Conservation (phyloP, 2,888 invertebrate species). For the Pedicia rivosa region DNA sequence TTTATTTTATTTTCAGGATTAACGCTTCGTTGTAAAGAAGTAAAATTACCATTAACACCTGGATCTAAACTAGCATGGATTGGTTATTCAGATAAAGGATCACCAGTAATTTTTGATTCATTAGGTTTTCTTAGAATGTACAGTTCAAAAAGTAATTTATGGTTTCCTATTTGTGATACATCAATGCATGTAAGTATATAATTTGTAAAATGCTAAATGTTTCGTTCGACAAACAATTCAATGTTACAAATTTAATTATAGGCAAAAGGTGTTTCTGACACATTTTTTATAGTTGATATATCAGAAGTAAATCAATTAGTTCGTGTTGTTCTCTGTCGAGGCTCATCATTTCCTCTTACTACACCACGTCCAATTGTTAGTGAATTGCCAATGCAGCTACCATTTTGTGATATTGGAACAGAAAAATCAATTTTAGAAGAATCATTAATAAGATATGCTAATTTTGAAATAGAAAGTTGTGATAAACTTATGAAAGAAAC, state of each 20-base stretch:
- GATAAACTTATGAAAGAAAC: constrained; percentile 58
- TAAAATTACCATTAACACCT: constrained; percentile 49
- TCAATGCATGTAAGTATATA: constrained; percentile 44
- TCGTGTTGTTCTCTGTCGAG: constrained; percentile 74
- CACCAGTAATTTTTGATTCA: constrained; percentile 62
- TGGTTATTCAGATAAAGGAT: constrained; percentile 67
- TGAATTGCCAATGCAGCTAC: constrained; percentile 58
- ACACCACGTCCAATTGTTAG: constrained; percentile 70
- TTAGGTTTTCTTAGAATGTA: constrained; percentile 59
- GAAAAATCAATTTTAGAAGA: constrained; percentile 77
- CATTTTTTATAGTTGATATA: constrained; percentile 60
- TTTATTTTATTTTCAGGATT: constrained; percentile 21
- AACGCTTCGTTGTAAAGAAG: constrained; percentile 33
- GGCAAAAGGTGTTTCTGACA: constrained; percentile 51
- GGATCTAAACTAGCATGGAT: constrained; percentile 54
- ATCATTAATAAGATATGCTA: constrained; percentile 45
- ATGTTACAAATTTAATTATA: constrained; percentile 22
- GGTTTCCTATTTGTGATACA: constrained; percentile 71
- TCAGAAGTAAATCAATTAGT: constrained; percentile 63
- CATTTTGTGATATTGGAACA: constrained; percentile 57
- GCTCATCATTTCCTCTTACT: constrained; percentile 73
- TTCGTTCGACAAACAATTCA: no score
- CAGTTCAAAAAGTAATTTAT: constrained; percentile 47
- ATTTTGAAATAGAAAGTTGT: constrained; percentile 41
- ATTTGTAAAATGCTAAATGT: constrained; percentile 6